Percentiles rank a stretch among this genome's conserved stretches.
Evolutionary conservation across 2,113 vertebrate genomes (phyloP).

Genomic region (Epinephelus lanceolatus): DNA sequence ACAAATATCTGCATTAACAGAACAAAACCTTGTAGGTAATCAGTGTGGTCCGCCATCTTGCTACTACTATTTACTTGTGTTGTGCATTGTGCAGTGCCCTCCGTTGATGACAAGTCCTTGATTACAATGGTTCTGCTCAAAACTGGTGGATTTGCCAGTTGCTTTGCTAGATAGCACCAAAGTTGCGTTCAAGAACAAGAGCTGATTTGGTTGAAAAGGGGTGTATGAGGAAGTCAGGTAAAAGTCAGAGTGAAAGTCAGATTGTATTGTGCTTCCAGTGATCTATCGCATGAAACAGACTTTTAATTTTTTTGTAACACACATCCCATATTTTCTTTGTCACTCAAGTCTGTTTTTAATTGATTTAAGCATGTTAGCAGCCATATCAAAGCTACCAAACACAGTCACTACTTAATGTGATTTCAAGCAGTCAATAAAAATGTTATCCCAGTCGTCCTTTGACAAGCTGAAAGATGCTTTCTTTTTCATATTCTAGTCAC

Average conservation of each 20-base stretch:
- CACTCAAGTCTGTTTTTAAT: neutral
- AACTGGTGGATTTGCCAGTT: too few relatives aligned
- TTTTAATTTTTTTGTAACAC: neutral
- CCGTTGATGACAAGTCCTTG: too few relatives aligned
- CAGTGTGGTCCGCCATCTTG: too few relatives aligned
- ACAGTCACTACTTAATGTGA: neutral
- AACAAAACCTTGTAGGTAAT: too few relatives aligned
- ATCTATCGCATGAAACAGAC: neutral
- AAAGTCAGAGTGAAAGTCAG: neutral
- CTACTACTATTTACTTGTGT: too few relatives aligned
- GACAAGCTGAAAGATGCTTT: neutral
- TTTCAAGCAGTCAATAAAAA: neutral
- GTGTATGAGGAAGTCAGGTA: neutral
- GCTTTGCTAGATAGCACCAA: too few relatives aligned
- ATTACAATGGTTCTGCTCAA: too few relatives aligned
- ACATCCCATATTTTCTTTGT: neutral
- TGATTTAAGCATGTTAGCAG: neutral
- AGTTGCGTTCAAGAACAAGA: too few relatives aligned
- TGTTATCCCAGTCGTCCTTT: neutral
- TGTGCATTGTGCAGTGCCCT: too few relatives aligned
- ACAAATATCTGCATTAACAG: too few relatives aligned
- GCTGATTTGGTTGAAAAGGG: too few relatives aligned
- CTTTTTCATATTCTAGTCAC: conserved; percentile 20
- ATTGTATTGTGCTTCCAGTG: neutral
- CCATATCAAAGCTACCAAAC: neutral